Percentiles rank a stretch among this genome's conserved stretches.
Evolutionary conservation across 2,797 vertebrate genomes (phyloP).

Genomic region (Crenuchus spilurus): DNA sequence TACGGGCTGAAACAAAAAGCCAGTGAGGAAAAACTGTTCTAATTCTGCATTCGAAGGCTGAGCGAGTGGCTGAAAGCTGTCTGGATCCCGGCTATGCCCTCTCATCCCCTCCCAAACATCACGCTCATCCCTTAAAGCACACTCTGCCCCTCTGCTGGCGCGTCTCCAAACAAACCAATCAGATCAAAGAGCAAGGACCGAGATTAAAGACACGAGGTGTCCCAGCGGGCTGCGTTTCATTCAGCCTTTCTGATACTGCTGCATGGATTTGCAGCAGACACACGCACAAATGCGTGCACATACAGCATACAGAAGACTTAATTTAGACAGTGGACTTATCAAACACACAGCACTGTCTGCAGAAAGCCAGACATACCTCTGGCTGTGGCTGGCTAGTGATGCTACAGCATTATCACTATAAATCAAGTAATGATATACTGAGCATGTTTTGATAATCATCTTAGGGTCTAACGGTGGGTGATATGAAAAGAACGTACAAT

Average conservation of each 20-base stretch:
- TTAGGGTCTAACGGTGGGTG: no score
- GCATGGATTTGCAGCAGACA: background rate
- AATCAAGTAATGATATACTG: background rate
- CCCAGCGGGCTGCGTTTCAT: slow-evolving; percentile 59
- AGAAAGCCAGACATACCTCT: background rate
- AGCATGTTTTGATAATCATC: no score
- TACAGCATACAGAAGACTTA: background rate
- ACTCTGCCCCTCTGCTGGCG: slow-evolving; percentile 37
- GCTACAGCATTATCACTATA: background rate
- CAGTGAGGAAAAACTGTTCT: slow-evolving; percentile 17
- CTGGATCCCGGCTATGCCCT: slow-evolving; percentile 39
- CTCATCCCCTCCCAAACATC: slow-evolving; percentile 39
- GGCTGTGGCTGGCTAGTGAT: background rate
- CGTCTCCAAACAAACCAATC: slow-evolving; percentile 66
- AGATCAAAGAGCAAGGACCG: slow-evolving; percentile 65
- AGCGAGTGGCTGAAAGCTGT: slow-evolving; percentile 36
- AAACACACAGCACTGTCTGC: background rate
- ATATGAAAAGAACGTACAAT: no score
- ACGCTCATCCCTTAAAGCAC: slow-evolving; percentile 42
- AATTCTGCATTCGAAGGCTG: slow-evolving; percentile 11
- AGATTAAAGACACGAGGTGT: slow-evolving; percentile 69
- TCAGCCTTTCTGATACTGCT: slow-evolving; percentile 31
- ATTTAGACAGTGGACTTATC: background rate
- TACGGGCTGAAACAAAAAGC: background rate
- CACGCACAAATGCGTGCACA: background rate